Evolutionary conservation across 1,140 invertebrate genomes (phyloP), one percentile per base, ranked within the genome.

Genomic region (Conus betulinus): DNA sequence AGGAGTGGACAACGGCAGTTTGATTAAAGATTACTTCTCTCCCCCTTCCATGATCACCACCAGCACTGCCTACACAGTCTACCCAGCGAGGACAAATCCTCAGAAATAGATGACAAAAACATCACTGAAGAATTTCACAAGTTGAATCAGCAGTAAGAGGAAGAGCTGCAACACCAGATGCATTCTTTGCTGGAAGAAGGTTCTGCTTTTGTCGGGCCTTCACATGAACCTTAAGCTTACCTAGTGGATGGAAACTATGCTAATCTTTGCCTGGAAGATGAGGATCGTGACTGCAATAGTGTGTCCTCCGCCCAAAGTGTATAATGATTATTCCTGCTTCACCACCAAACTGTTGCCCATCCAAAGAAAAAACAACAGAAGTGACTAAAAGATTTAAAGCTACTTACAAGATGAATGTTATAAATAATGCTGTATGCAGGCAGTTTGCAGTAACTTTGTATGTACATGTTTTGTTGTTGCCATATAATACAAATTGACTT

Each of bases 61-160:
- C 81, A 20, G 13, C 55, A 83, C 81, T 23, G 81, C 55, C 23
- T n/a, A 55, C 10, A 53, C 81, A 13, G 39, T 57, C 6, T n/a
- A 53, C 81, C 55, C 52, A 1, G 10, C 1, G 52, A 83, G 13
- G 52, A 83, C 23, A 27, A 53, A 23, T 17, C 67, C 17, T 55
- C 55, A 4, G 81, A 83, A n/a, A 52, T 55, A 5, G 55, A 51
- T 52, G 81, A 83, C 10, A 23, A 23, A 10, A 55, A 23, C 55
- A 55, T 83, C 23, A 83, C 17, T 23, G 51, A 52, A 3, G 52
- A 55, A 8, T 55, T 83, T 20, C 81, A 7, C 52, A 83, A 15
- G 52, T 25, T 83, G 8, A 83, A 83, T 20, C 81, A 83, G 13
- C 39, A 83, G n/a, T 83, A 83, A 13, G 82, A 83, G 25, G 52